Evolutionary conservation across 1,140 invertebrate genomes (phyloP).

Genomic region (Gonatopus flavifemur): DNA sequence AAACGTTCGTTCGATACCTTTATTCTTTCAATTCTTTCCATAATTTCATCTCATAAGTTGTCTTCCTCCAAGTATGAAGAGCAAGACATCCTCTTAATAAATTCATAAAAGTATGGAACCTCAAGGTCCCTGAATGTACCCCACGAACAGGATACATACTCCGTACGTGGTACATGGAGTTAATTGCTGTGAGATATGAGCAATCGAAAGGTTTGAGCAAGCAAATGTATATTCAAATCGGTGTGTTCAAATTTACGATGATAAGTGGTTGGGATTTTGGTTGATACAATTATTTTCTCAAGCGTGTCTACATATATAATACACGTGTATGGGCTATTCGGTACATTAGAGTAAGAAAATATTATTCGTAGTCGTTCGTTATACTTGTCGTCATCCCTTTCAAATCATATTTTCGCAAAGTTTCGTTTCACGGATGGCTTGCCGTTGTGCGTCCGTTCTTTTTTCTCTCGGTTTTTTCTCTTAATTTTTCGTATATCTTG

Average conservation of each 20-base stretch:
- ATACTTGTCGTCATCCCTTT: constrained; percentile 13
- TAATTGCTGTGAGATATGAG: constrained; percentile 28
- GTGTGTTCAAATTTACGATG: no score
- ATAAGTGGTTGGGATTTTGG: no score
- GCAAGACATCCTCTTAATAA: constrained; percentile 27
- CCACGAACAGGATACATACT: constrained; percentile 9
- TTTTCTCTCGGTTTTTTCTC: no score
- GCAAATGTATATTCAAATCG: no score
- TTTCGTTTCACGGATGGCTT: constrained; percentile 22
- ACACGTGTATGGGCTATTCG: no score
- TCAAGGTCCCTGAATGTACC: constrained; percentile 27
- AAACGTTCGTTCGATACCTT: no score
- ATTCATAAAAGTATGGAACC: constrained; percentile 24
- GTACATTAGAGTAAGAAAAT: no score
- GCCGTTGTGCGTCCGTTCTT: no score
- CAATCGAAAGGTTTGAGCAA: constrained; percentile 16
- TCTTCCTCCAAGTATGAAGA: no score
- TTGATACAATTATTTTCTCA: no score
- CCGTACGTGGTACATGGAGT: constrained; percentile 1
- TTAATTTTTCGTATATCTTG: no score
- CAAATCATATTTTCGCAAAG: constrained; percentile 18
- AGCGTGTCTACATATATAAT: no score
- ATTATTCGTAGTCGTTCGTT: not conserved
- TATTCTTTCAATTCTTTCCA: not conserved
- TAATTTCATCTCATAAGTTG: not conserved